Percentiles rank a stretch among this genome's conserved stretches.
Evolutionary conservation across 2,797 vertebrate species (phyloP).

Genomic region (Varecia variegata): DNA sequence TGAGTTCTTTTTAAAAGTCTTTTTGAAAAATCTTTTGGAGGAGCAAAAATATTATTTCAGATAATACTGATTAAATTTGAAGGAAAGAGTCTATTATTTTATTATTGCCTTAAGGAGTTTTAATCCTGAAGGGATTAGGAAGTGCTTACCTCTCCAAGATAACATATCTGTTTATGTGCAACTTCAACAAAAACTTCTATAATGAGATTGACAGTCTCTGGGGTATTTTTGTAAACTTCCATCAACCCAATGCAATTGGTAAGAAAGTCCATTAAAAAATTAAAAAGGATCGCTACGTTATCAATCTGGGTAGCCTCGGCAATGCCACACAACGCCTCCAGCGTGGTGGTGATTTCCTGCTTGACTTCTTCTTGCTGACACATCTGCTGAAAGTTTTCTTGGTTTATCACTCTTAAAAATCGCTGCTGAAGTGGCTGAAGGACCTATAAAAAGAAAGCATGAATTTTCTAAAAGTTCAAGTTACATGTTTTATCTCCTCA

Average conservation of each 20-base stretch:
- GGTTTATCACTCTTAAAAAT: constrained; percentile 98
- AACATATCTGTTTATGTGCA: constrained; percentile 99
- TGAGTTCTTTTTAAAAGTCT: neutral
- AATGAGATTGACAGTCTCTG: constrained; percentile 98
- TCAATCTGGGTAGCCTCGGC: constrained; percentile 99
- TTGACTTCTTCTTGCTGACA: constrained; percentile 97
- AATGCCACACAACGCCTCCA: constrained; percentile 98
- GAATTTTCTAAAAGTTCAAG: neutral
- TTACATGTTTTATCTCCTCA: neutral
- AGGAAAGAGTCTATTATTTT: neutral
- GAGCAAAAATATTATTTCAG: neutral
- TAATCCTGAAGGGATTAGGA: neutral
- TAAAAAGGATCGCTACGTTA: constrained; percentile 97
- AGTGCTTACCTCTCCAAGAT: constrained; percentile 95
- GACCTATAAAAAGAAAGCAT: constrained; percentile 85
- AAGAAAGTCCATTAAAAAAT: constrained; percentile 98
- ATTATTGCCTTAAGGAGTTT: neutral
- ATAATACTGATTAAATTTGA: constrained; percentile 8
- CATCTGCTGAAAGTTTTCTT: constrained; percentile 98
- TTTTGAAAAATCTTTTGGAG: neutral
- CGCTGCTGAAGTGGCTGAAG: constrained; percentile 97
- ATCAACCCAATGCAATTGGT: constrained; percentile 98
- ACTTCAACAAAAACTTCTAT: constrained; percentile 99
- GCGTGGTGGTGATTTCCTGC: constrained; percentile 94
- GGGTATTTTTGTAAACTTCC: constrained; percentile 99